Evolutionary conservation across 2,888 invertebrate species (phyloP).

Genomic region (Clitarchus hookeri): DNA sequence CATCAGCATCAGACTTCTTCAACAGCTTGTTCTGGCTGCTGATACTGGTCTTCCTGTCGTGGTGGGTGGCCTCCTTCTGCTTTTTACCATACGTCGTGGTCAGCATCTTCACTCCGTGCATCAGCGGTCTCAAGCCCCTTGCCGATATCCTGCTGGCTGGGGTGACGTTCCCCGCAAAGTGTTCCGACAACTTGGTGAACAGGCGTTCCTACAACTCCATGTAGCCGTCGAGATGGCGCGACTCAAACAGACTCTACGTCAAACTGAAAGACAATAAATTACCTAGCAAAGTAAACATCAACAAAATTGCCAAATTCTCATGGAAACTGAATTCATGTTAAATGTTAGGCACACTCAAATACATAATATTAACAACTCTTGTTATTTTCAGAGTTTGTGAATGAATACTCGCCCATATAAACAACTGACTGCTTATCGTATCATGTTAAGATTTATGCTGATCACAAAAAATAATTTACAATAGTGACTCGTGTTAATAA

Average conservation of each 20-base stretch:
- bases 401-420: too few relatives aligned
- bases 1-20: conserved; percentile 61
- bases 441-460: too few relatives aligned
- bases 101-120: conserved; percentile 52
- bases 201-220: conserved; percentile 49
- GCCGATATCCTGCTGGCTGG: conserved; percentile 51
- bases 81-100: conserved; percentile 51
- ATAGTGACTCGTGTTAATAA: too few relatives aligned
- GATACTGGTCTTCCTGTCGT: conserved; percentile 50
- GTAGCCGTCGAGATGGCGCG: conserved; percentile 45
- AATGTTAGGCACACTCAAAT: too few relatives aligned
- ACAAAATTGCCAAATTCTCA: too few relatives aligned
- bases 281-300: too few relatives aligned
- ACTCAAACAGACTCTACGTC: background rate
- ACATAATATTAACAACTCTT: too few relatives aligned
- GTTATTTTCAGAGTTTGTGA: too few relatives aligned
- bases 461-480: too few relatives aligned
- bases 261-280: too few relatives aligned
- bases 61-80: conserved; percentile 51
- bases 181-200: conserved; percentile 52
- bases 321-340: too few relatives aligned
- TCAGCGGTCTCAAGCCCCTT: conserved; percentile 48
- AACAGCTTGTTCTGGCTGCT: conserved; percentile 51
- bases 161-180: conserved; percentile 51
- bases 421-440: too few relatives aligned